Conservation (phyloP, 2,888 invertebrate species). For the Abrostola triplasia region DNA sequence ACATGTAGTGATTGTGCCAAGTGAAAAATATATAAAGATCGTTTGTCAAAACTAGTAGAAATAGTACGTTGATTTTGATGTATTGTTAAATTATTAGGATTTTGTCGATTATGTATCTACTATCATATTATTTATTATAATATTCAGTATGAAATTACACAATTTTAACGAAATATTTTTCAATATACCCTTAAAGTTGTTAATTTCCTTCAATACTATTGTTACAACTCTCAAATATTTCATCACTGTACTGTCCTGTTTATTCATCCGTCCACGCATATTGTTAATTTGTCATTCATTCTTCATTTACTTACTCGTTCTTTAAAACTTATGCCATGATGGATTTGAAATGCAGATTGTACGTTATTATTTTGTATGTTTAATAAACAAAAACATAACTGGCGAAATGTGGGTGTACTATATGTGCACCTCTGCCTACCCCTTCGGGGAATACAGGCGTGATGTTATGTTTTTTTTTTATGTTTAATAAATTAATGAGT, state of each 20-base stretch:
- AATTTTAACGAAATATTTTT: conserved; percentile 14
- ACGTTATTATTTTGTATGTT: no score
- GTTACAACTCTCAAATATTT: neutral
- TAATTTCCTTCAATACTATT: neutral
- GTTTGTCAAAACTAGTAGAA: no score
- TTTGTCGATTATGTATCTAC: neutral
- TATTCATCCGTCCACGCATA: conserved; percentile 48
- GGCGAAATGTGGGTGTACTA: no score
- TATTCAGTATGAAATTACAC: conserved; percentile 3
- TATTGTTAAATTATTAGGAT: neutral
- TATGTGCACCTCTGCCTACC: no score
- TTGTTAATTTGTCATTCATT: conserved; percentile 1
- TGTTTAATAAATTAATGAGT: no score
- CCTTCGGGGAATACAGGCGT: no score
- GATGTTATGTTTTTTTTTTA: no score
- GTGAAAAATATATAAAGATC: conserved; percentile 42
- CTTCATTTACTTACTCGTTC: neutral
- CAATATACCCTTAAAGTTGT: conserved; percentile 6
- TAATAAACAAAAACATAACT: no score
- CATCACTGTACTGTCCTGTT: conserved; percentile 13
- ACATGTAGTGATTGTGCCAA: conserved; percentile 57
- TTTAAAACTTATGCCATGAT: neutral
- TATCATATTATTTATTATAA: neutral
- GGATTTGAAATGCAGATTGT: neutral
- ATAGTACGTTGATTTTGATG: no score